phyloP scores from a whole-genome alignment of 1,140 invertebrate species.

The Myzus persicae region DNA sequence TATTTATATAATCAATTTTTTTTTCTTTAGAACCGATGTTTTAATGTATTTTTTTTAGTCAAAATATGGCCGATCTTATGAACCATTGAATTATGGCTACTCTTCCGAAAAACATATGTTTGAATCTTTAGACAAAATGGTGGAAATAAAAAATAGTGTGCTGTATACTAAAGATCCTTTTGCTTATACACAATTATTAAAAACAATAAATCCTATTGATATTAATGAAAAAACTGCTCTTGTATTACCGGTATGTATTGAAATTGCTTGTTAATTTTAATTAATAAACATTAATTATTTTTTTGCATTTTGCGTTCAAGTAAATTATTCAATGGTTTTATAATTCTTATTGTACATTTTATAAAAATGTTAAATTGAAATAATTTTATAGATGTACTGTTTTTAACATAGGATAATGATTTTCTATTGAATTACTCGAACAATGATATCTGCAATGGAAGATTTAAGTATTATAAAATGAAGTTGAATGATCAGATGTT shows the following conservation, averaged over 20 bases:
- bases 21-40: neutral
- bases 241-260: slow-evolving; percentile 15
- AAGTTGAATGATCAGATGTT: neutral
- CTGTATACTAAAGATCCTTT: slow-evolving; percentile 32
- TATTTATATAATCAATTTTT: neutral
- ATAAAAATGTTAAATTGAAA: too few species aligned
- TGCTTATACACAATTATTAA: slow-evolving; percentile 1
- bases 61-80: slow-evolving; percentile 23
- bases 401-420: neutral
- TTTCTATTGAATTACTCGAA: neutral
- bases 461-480: neutral
- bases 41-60: slow-evolving; percentile 24
- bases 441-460: neutral
- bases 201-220: neutral
- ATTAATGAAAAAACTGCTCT: neutral
- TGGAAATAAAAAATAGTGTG: neutral
- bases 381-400: neutral
- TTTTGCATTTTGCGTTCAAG: neutral
- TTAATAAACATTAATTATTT: neutral
- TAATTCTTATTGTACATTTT: neutral
- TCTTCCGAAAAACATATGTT: slow-evolving; percentile 51
- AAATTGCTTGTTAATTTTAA: neutral
- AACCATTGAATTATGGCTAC: slow-evolving; percentile 45
- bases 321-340: neutral
- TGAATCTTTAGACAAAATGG: slow-evolving; percentile 42